These are phyloP conservation scores for Paragorgia papillata DNA, from an alignment of 92 coral and sea anemone genomes.

Conservation along the genomic window DNA sequence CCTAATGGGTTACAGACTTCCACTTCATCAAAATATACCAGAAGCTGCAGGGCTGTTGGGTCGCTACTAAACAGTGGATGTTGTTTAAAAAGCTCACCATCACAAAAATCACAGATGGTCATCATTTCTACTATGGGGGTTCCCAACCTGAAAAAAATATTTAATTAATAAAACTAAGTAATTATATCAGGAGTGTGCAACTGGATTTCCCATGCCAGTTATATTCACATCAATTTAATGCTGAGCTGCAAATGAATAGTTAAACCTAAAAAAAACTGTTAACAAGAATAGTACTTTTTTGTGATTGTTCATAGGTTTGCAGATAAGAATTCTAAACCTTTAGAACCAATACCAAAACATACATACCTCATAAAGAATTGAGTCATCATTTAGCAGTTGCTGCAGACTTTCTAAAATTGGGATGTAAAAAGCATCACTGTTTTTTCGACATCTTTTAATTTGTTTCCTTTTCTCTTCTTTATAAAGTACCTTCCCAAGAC, in stretches of 20 bases:
- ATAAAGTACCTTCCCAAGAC: too few relatives aligned
- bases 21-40: slow-evolving; percentile 65
- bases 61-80: slow-evolving; percentile 58
- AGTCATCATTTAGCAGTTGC: slow-evolving; percentile 35
- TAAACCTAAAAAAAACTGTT: too few relatives aligned
- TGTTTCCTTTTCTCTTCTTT: too few relatives aligned
- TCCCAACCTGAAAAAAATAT: slow-evolving; percentile 50
- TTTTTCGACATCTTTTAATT: too few relatives aligned
- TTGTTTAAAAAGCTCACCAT: slow-evolving; percentile 23
- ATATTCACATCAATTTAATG: too few relatives aligned
- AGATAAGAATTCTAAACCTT: neutral
- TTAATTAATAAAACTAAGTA: neutral
- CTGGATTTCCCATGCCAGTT: too few relatives aligned
- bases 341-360: neutral
- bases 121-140: slow-evolving; percentile 51
- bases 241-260: too few relatives aligned
- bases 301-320: neutral
- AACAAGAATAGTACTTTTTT: neutral
- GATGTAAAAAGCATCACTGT: slow-evolving; percentile 17
- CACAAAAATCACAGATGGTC: slow-evolving; percentile 62
- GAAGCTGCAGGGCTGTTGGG: slow-evolving; percentile 57
- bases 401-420: slow-evolving; percentile 12
- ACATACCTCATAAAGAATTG: slow-evolving; percentile 33
- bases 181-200: neutral
- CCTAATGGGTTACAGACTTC: slow-evolving; percentile 69